Evolutionary conservation across 2,113 vertebrate genomes (phyloP).

Genomic region (Ammodytes marinus): DNA sequence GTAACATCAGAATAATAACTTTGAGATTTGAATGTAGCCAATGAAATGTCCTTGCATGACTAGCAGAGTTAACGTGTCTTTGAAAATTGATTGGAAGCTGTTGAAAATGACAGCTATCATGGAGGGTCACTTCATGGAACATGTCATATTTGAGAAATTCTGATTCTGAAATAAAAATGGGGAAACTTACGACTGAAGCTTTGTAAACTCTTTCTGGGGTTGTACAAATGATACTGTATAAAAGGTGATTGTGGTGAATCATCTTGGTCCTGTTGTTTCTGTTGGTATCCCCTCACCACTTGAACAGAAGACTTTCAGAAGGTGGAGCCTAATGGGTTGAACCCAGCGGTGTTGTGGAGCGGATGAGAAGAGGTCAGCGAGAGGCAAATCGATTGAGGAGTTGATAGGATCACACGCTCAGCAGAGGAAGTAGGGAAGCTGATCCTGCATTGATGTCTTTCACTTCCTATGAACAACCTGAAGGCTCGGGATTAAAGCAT

Average conservation of each 20-base stretch:
- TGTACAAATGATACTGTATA: background rate
- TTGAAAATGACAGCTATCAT: too few species aligned
- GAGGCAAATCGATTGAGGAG: slow-evolving; percentile 31
- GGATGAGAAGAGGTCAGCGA: slow-evolving; percentile 25
- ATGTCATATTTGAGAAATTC: background rate
- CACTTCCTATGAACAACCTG: slow-evolving; percentile 30
- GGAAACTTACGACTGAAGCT: background rate
- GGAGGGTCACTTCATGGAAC: background rate
- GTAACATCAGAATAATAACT: background rate
- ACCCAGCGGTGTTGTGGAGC: slow-evolving; percentile 6
- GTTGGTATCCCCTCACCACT: background rate
- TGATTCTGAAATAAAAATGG: background rate
- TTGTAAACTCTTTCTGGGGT: background rate
- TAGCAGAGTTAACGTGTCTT: background rate
- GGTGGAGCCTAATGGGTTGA: slow-evolving; percentile 10
- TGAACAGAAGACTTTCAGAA: background rate
- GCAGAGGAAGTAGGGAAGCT: slow-evolving; percentile 20
- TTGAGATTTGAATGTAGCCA: background rate
- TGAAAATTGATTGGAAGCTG: too few species aligned
- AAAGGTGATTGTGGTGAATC: background rate
- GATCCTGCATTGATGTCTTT: slow-evolving; percentile 46
- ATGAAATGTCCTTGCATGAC: too few species aligned
- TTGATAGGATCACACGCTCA: slow-evolving; percentile 33
- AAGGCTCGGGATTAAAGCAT: slow-evolving; percentile 24
- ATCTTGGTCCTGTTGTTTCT: background rate